A percentile compares a stretch with the other conserved stretches of the same genome.
Conservation (phyloP, 2,888 invertebrate genomes). For the Coremacera marginata region DNA sequence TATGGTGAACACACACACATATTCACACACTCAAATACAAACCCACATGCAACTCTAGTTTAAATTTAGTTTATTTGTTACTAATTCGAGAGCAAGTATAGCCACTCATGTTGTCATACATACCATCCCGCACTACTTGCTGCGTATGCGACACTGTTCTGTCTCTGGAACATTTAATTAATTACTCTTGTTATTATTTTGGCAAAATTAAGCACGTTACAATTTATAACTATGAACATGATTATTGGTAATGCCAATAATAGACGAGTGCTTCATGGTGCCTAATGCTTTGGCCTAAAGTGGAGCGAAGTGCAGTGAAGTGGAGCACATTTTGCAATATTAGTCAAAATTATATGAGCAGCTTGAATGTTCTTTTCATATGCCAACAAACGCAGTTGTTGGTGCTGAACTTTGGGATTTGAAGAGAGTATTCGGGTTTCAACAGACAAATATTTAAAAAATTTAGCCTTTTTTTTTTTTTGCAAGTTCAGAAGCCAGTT, state of each 20-base stretch:
- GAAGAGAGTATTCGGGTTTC: background rate
- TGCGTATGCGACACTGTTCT: conserved; percentile 42
- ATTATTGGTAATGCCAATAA: conserved; percentile 51
- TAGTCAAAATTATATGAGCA: background rate
- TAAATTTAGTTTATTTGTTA: conserved; percentile 49
- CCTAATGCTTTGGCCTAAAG: background rate
- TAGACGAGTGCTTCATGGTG: conserved; percentile 4
- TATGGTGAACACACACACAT: background rate
- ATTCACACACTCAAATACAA: background rate
- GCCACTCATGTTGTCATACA: conserved; percentile 25
- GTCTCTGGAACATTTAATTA: conserved; percentile 66
- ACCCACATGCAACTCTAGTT: background rate
- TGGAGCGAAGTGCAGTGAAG: background rate
- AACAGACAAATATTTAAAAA: too few species aligned
- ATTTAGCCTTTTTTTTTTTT: too few species aligned
- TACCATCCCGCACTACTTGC: conserved; percentile 11
- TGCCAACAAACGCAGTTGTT: background rate
- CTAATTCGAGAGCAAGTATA: conserved; percentile 44
- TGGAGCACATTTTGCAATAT: background rate
- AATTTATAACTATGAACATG: conserved; percentile 66
- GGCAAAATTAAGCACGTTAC: conserved; percentile 66
- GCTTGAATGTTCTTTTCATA: background rate
- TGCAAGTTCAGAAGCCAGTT: too few species aligned
- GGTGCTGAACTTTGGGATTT: background rate
- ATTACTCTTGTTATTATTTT: conserved; percentile 67